phyloP scores from a whole-genome alignment of 2,888 invertebrate genomes.

The Chrysotoxum bicinctum region DNA sequence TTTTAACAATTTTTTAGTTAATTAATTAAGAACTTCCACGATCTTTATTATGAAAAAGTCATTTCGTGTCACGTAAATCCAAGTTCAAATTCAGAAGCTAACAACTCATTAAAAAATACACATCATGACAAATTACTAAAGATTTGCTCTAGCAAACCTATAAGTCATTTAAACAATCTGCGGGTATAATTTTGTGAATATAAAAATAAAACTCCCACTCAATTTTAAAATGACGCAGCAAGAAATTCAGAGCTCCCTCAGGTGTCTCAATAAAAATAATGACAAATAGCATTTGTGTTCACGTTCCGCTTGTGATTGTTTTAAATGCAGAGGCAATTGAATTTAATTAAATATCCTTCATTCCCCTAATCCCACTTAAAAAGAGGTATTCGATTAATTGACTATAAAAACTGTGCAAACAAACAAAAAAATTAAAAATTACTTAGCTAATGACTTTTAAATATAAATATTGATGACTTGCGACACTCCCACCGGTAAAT shows the following conservation, averaged over 20 bases:
- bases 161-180: neutral
- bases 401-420: conserved; percentile 41
- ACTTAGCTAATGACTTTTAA: conserved; percentile 50
- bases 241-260: neutral
- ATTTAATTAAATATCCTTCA: conserved; percentile 51
- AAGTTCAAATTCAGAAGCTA: neutral
- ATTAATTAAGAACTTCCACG: no score
- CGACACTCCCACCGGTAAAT: conserved; percentile 43
- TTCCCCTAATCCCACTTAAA: neutral
- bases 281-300: conserved; percentile 43
- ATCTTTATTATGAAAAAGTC: no score
- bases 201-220: neutral
- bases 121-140: neutral
- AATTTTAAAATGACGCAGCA: neutral
- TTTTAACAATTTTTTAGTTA: no score
- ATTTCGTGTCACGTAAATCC: neutral
- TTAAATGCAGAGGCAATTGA: conserved; percentile 53
- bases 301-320: conserved; percentile 46
- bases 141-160: neutral
- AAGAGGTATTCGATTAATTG: conserved; percentile 27
- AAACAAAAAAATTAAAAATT: conserved; percentile 34
- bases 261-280: conserved; percentile 25
- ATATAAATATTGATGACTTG: conserved; percentile 52
- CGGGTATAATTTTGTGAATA: neutral
- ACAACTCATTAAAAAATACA: neutral